Conservation (phyloP, 2,888 invertebrate species). For the Agrotis puta region DNA sequence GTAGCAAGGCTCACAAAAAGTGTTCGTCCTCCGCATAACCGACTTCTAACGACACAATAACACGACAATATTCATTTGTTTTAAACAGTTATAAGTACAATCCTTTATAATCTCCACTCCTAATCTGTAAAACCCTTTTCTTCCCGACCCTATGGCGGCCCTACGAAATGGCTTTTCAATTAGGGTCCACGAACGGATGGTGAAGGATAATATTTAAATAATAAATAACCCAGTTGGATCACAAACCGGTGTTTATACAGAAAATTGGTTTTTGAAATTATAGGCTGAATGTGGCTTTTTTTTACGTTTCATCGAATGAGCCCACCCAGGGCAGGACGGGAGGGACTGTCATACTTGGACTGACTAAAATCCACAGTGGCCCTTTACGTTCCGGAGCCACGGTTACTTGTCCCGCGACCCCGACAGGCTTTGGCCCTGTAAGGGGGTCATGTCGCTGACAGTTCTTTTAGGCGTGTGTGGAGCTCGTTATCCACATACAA, state of each 20-base stretch:
- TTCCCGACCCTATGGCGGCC: slow-evolving; percentile 11
- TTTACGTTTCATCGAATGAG: too few relatives aligned
- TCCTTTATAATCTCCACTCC: slow-evolving; percentile 24
- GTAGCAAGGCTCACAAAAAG: too few relatives aligned
- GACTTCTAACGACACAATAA: slow-evolving; percentile 16
- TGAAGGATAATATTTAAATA: slow-evolving; percentile 72
- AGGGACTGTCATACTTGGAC: too few relatives aligned
- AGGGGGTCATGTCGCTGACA: too few relatives aligned
- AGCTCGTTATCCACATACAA: too few relatives aligned
- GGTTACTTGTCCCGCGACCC: too few relatives aligned
- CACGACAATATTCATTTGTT: slow-evolving; percentile 30
- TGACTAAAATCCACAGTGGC: too few relatives aligned
- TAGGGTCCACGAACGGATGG: slow-evolving; percentile 45
- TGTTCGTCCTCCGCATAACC: neutral
- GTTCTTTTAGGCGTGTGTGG: too few relatives aligned
- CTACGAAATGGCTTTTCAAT: slow-evolving; percentile 56
- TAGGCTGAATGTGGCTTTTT: slow-evolving; percentile 22
- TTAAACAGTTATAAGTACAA: slow-evolving; percentile 28
- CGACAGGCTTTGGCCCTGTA: too few relatives aligned
- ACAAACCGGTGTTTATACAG: slow-evolving; percentile 72
- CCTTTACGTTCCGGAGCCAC: too few relatives aligned
- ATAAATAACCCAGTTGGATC: slow-evolving; percentile 69
- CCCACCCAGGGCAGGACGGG: too few relatives aligned
- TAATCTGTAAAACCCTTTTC: slow-evolving; percentile 23
- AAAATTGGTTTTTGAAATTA: slow-evolving; percentile 72